phyloP scores from a whole-genome alignment of 2,888 invertebrate species.

The Hirtodrosophila trivittata region DNA sequence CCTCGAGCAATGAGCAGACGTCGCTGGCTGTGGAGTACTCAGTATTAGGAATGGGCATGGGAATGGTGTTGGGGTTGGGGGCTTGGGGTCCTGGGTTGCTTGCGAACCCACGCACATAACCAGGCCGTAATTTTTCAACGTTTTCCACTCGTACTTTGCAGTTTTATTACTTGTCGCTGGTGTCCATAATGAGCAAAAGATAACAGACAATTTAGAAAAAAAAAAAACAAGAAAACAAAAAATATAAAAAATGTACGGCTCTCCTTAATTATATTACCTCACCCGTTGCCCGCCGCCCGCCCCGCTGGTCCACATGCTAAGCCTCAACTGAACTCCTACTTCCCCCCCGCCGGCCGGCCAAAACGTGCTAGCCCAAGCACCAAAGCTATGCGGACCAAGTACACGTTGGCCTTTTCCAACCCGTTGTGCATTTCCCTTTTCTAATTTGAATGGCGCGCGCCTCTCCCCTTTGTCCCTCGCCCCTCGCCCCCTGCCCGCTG shows the following conservation, averaged over 20 bases:
- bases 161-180: conserved; percentile 72
- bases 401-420: conserved; percentile 48
- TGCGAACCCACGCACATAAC: conserved; percentile 52
- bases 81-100: conserved; percentile 3
- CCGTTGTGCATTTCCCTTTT: conserved; percentile 64
- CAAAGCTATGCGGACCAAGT: conserved; percentile 47
- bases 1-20: conserved; percentile 20
- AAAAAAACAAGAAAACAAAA: conserved; percentile 33
- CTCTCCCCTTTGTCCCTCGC: conserved; percentile 31
- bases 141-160: conserved; percentile 69
- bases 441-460: conserved; percentile 60
- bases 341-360: conserved; percentile 4
- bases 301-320: no score
- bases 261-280: conserved; percentile 70
- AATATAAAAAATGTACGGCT: conserved; percentile 23
- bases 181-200: conserved; percentile 74
- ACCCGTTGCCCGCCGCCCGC: conserved; percentile 4
- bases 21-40: not conserved
- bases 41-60: not conserved
- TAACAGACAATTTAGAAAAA: conserved; percentile 68
- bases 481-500: conserved; percentile 24
- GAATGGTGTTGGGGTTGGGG: not conserved
- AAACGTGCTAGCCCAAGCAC: conserved; percentile 36
- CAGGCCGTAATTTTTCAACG: conserved; percentile 67
- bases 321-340: conserved; percentile 4